A percentile compares a stretch with the other conserved stretches of the same genome.
These are phyloP conservation scores for Crotophaga sulcirostris DNA, from an alignment of 2,113 vertebrate genomes.

Conservation along the genomic window DNA sequence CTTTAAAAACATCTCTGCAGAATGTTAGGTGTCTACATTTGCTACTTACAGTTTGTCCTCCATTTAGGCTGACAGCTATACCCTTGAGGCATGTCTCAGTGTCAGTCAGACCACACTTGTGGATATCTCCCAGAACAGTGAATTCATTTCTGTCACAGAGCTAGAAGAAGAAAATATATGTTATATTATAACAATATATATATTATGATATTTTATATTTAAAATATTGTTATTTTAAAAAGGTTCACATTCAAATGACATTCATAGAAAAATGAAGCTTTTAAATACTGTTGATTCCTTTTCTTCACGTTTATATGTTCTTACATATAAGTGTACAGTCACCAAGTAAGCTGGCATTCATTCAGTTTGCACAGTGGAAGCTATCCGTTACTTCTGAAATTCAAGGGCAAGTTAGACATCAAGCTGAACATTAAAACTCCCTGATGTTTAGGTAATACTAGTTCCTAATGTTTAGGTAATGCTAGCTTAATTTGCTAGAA, in stretches of 20 bases:
- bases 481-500: background rate
- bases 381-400: background rate
- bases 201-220: too few species aligned
- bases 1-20: background rate
- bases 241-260: background rate
- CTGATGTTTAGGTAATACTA: background rate
- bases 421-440: background rate
- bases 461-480: background rate
- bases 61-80: conserved; percentile 74
- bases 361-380: background rate
- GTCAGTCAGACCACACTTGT: conserved; percentile 82
- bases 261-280: background rate
- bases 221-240: background rate
- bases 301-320: background rate
- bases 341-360: background rate
- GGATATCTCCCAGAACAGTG: conserved; percentile 84
- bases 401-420: background rate
- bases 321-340: background rate
- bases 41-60: conserved; percentile 76
- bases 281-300: background rate
- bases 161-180: conserved; percentile 38
- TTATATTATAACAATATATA: too few species aligned
- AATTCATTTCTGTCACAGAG: conserved; percentile 69
- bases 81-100: conserved; percentile 86
- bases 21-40: background rate